Evolutionary conservation across 2,113 vertebrate species (phyloP).

Genomic region (Myiozetetes cayanensis): DNA sequence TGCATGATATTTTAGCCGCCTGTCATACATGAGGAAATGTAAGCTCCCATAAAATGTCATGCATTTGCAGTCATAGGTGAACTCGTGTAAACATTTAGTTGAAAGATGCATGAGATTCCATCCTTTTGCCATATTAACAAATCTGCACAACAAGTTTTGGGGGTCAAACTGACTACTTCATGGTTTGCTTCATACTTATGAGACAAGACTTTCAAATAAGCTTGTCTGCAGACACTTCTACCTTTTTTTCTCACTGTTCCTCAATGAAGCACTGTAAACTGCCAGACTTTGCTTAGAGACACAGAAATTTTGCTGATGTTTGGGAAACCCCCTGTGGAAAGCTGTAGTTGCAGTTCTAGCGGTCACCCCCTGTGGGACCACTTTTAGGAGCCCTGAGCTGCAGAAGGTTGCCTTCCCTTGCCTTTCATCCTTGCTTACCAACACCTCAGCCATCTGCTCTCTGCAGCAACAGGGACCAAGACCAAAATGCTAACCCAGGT

Average conservation of each 20-base stretch:
- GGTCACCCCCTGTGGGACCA: not conserved
- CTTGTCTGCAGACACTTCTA: not conserved
- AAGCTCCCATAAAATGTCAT: conserved; percentile 80
- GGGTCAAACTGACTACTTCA: not conserved
- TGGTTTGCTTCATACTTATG: not conserved
- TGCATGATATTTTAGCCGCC: conserved; percentile 77
- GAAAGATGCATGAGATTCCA: conserved; percentile 84
- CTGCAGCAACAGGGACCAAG: not conserved
- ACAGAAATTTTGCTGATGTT: not conserved
- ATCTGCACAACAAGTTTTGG: not conserved
- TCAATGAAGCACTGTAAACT: rapidly evolving
- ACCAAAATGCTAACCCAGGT: not conserved
- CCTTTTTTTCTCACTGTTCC: not conserved
- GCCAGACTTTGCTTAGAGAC: not conserved
- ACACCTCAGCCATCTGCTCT: conserved; percentile 2
- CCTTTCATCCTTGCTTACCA: not conserved
- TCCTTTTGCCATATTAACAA: conserved; percentile 75
- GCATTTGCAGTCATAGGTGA: conserved; percentile 73
- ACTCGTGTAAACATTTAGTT: conserved; percentile 46
- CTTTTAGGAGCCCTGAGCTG: not conserved
- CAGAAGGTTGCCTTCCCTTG: not conserved
- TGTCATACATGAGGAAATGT: conserved; percentile 65
- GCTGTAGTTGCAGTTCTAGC: not conserved
- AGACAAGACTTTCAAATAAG: not conserved
- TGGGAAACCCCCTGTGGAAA: not conserved